Evolutionary conservation across 2,113 vertebrate species (phyloP).

Genomic region (Columbina picui): DNA sequence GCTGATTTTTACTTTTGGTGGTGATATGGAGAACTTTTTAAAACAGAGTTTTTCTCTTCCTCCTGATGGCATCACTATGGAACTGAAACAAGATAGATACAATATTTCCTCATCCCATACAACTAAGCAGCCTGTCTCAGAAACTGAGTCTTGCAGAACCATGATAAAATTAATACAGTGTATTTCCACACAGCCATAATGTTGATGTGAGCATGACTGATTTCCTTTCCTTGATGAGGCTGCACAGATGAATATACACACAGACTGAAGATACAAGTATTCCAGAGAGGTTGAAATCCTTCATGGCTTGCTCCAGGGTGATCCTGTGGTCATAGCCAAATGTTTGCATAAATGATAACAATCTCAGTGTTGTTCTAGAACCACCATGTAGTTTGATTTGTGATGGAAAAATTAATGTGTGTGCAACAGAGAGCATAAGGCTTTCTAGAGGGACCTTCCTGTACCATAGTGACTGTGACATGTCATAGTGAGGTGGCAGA

Average conservation of each 20-base stretch:
- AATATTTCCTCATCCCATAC: neutral
- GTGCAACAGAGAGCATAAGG: neutral
- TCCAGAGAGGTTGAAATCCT: neutral
- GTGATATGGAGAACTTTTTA: neutral
- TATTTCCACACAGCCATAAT: neutral
- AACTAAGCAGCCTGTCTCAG: neutral
- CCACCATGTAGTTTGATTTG: neutral
- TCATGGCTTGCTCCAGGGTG: neutral
- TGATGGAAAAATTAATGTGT: accelerated
- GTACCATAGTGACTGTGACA: neutral
- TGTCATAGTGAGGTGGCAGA: neutral
- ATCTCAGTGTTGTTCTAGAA: neutral
- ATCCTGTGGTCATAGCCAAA: neutral
- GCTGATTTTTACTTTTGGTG: neutral
- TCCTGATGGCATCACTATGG: neutral
- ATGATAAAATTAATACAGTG: neutral
- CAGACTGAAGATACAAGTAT: neutral
- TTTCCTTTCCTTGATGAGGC: neutral
- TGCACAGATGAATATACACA: neutral
- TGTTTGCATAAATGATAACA: neutral
- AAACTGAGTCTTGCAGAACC: neutral
- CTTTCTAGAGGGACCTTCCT: neutral
- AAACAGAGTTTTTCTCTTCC: neutral
- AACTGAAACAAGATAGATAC: neutral
- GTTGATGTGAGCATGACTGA: neutral